phyloP scores from a whole-genome alignment of 2,113 vertebrate genomes.

The Xenopus tropicalis region DNA sequence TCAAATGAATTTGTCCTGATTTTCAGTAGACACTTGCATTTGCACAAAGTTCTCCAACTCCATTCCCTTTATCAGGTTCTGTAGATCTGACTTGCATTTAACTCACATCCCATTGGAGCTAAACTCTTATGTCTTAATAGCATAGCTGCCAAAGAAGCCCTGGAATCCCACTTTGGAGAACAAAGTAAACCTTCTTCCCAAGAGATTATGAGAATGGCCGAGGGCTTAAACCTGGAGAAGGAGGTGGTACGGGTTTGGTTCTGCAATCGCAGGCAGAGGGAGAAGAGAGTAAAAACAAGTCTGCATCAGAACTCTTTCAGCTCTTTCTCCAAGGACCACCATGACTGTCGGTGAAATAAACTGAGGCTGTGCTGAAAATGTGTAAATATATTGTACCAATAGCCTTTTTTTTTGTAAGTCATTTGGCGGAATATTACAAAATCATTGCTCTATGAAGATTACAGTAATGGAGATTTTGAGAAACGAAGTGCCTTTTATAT shows the following conservation, averaged over 20 bases:
- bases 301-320: slow-evolving; percentile 83
- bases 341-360: slow-evolving; percentile 70
- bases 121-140: slow-evolving; percentile 57
- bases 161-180: slow-evolving; percentile 89
- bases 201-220: slow-evolving; percentile 92
- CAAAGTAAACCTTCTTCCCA: slow-evolving; percentile 96
- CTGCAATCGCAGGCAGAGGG: slow-evolving; percentile 93
- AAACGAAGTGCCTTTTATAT: too few relatives aligned
- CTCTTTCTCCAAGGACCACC: slow-evolving; percentile 76
- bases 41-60: too few relatives aligned
- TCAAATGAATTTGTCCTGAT: too few relatives aligned
- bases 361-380: not conserved
- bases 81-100: too few relatives aligned
- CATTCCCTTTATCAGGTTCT: too few relatives aligned
- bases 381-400: too few relatives aligned
- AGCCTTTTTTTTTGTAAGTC: too few relatives aligned
- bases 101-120: too few relatives aligned
- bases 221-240: slow-evolving; percentile 92
- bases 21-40: too few relatives aligned
- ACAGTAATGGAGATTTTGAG: too few relatives aligned
- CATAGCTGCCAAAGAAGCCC: slow-evolving; percentile 90
- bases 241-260: slow-evolving; percentile 98
- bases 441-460: too few relatives aligned
- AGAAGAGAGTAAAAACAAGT: slow-evolving; percentile 96
- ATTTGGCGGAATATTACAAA: too few relatives aligned